Conservation (phyloP, 2,888 invertebrate genomes). For the Acrobasis repandana region DNA sequence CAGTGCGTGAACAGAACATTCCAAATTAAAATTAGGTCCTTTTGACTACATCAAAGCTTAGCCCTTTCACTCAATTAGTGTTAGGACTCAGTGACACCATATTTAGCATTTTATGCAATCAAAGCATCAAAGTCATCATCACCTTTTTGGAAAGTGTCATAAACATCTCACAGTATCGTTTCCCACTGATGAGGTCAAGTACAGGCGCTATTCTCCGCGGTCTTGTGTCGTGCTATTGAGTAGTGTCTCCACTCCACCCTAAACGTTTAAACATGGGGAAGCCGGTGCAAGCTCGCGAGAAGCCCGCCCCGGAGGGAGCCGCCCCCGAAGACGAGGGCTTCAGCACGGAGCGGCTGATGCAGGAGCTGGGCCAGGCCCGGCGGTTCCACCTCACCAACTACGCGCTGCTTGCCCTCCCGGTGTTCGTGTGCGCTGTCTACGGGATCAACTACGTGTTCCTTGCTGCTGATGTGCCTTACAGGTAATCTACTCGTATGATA, state of each 20-base stretch:
- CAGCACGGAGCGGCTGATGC: slow-evolving; percentile 65
- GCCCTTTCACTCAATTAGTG: too few relatives aligned
- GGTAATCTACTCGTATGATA: slow-evolving; percentile 41
- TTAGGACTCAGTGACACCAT: too few relatives aligned
- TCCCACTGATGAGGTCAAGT: too few relatives aligned
- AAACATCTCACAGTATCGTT: too few relatives aligned
- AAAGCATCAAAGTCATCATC: too few relatives aligned
- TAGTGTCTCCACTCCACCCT: neutral
- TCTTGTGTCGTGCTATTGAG: neutral
- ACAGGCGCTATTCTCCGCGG: neutral
- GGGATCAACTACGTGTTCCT: slow-evolving; percentile 69
- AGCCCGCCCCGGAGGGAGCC: slow-evolving; percentile 23
- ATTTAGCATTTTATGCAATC: too few relatives aligned
- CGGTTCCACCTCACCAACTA: slow-evolving; percentile 64
- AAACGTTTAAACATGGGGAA: slow-evolving; percentile 21
- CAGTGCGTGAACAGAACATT: too few relatives aligned
- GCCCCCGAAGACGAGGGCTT: slow-evolving; percentile 35
- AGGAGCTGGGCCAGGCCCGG: slow-evolving; percentile 65
- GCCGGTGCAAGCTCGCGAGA: neutral
- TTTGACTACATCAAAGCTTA: too few relatives aligned
- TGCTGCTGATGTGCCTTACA: slow-evolving; percentile 68
- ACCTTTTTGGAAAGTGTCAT: too few relatives aligned
- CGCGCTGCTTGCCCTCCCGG: slow-evolving; percentile 43
- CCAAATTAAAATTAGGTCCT: too few relatives aligned
- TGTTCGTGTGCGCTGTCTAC: slow-evolving; percentile 49